Evolutionary conservation across 2,113 vertebrate genomes (phyloP), one percentile per base, ranked within the genome.

Genomic region (Zosterops japonicus): DNA sequence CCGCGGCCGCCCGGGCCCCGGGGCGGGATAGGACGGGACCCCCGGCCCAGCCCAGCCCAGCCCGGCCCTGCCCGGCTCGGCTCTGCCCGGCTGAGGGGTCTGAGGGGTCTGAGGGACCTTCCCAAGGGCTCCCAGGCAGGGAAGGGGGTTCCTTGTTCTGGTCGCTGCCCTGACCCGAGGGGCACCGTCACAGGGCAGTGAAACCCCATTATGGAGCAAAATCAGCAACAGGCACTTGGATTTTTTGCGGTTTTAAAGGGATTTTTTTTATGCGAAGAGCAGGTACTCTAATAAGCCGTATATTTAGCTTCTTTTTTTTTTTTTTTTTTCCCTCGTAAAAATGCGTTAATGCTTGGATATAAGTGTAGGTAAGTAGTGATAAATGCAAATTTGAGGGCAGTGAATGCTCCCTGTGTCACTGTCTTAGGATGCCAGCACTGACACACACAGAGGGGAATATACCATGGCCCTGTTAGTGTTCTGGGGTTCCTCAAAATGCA

Each of bases 131-230:
- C 14, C 25, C 4, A 1, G 28, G 21, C 33, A 14, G 17, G 39
- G 41, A 6, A 6, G 7, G 16, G 8, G 13, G 0, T 16, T n/a
- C 22, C 13, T 9, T 42, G 50, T 16, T 61, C n/a, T 19, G 3
- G 0, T 4, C 7, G 3, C 64, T 21, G 68, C 9, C 6, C 0
- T 18, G 23, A 5, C 21, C 5, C 2, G 31, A 9, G 31, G 1
- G 47, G 17, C 33, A 20, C 8, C 19, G 46, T 13, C 68, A 9
- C 29, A 17, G 53, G 53, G 35, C 39, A 1, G 0, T 22, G 57
- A 44, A 2, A 2, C 44, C 21, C 53, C 27, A 6, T 2, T 4
- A 50, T 3, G 36, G 16, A 18, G 31, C 18, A 49, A 11, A 29
- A 76, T 14, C 35, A 22, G 42, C 57, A 19, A 3, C 39, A 12